phyloP scores from a whole-genome alignment of 53 echinoderm and acorn worm species.

The Pentamera pediparva region DNA sequence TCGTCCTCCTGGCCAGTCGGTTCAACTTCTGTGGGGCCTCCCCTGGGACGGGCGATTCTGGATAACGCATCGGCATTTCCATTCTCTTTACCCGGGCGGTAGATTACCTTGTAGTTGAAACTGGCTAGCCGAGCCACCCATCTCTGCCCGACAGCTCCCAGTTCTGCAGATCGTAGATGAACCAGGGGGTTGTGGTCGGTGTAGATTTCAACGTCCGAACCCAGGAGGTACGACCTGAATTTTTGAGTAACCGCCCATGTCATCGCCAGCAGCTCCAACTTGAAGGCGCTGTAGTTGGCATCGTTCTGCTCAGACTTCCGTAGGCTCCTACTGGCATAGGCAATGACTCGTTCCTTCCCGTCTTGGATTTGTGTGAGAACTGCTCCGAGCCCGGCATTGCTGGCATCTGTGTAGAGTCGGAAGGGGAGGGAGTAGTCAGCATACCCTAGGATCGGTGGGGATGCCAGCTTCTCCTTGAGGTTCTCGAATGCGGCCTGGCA shows the following conservation, averaged over 20 bases:
- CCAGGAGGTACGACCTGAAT: constrained; percentile 10
- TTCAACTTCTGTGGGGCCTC: no score
- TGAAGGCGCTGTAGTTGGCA: constrained; percentile 48
- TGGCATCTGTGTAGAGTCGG: constrained; percentile 52
- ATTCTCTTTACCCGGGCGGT: constrained; percentile 14
- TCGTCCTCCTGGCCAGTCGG: neutral
- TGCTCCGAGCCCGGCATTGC: constrained; percentile 47
- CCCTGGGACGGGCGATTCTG: neutral
- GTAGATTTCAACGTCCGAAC: neutral
- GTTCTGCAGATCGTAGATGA: constrained; percentile 1
- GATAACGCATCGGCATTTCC: constrained; percentile 16
- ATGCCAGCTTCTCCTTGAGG: constrained; percentile 24
- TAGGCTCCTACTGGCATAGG: constrained; percentile 48
- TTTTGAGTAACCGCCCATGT: constrained; percentile 54
- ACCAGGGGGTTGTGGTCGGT: constrained; percentile 29
- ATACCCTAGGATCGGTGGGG: constrained; percentile 48
- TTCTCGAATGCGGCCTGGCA: constrained; percentile 44
- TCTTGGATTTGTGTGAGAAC: constrained; percentile 35
- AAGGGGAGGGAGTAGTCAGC: constrained; percentile 43
- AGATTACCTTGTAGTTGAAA: constrained; percentile 8
- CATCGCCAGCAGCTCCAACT: constrained; percentile 44
- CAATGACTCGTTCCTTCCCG: constrained; percentile 37
- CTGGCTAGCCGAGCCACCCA: constrained; percentile 10
- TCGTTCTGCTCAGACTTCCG: constrained; percentile 41
- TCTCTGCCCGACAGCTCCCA: constrained; percentile 9